phyloP scores from a whole-genome alignment of 2,113 vertebrate genomes.

The Lophochroa leadbeateri region DNA sequence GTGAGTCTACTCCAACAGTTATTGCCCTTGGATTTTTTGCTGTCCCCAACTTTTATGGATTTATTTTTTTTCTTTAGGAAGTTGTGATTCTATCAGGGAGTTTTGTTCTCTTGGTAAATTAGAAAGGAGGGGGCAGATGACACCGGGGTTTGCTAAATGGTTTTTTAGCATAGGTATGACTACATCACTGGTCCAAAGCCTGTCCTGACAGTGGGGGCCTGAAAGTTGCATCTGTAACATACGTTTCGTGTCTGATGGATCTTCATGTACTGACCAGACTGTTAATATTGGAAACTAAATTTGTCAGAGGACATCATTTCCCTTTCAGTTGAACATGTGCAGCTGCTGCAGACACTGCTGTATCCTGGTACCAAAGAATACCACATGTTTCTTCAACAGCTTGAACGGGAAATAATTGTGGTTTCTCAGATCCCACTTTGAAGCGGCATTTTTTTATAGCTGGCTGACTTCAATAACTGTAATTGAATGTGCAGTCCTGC shows the following conservation, averaged over 20 bases:
- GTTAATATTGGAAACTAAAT: not conserved
- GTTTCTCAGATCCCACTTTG: conserved; percentile 43
- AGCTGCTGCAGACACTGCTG: conserved; percentile 3
- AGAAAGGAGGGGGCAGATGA: not conserved
- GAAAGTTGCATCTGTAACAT: not conserved
- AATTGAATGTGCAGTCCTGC: not conserved
- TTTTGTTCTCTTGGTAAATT: not conserved
- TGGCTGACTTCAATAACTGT: conserved; percentile 27
- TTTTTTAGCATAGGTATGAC: not conserved
- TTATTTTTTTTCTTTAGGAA: not conserved
- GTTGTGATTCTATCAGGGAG: not conserved
- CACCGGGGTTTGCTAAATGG: not conserved
- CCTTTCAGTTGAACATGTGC: not conserved
- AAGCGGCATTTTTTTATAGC: not conserved
- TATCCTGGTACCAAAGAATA: not conserved
- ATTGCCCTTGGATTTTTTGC: not conserved
- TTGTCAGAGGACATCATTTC: not conserved
- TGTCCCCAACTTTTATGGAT: not conserved
- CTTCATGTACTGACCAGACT: not conserved
- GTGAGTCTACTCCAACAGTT: not conserved
- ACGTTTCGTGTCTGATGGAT: not conserved
- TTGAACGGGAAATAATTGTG: conserved; percentile 48
- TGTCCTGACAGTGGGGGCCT: not conserved
- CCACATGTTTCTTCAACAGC: conserved; percentile 20
- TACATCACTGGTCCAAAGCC: not conserved